Evolutionary conservation across 2,888 invertebrate genomes (phyloP).

Genomic region (Chydorus sphaericus): DNA sequence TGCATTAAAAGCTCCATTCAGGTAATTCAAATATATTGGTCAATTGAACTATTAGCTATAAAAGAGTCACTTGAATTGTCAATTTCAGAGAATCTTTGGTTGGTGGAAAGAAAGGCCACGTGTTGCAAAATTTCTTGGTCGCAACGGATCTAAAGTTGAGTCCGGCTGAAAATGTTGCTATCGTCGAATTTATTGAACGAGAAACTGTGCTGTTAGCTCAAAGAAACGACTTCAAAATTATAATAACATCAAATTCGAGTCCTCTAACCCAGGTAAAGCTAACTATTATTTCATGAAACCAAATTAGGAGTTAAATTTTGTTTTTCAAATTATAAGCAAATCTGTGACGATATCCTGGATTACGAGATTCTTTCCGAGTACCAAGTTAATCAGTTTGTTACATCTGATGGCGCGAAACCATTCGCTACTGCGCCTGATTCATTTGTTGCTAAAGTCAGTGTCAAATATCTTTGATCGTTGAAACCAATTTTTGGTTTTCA

Average conservation of each 20-base stretch:
- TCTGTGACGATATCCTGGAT: conserved; percentile 59
- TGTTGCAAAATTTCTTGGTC: conserved; percentile 80
- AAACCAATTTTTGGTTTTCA: no score
- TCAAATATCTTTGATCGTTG: no score
- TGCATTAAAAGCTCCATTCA: conserved; percentile 54
- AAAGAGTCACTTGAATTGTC: no score
- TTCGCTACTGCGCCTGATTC: conserved; percentile 60
- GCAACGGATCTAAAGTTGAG: conserved; percentile 50
- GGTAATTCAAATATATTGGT: no score
- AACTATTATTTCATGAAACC: background rate
- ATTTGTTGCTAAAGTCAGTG: conserved; percentile 31
- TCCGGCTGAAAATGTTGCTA: conserved; percentile 57
- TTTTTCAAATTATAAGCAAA: conserved; percentile 44
- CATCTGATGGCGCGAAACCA: conserved; percentile 52
- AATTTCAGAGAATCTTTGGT: no score
- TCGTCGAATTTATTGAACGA: conserved; percentile 62
- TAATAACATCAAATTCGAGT: conserved; percentile 75
- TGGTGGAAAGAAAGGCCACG: conserved; percentile 45
- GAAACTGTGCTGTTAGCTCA: conserved; percentile 52
- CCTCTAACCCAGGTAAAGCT: conserved; percentile 65
- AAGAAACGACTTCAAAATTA: conserved; percentile 48
- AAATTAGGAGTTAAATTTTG: background rate
- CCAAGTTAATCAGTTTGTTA: conserved; percentile 64
- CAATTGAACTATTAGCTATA: no score
- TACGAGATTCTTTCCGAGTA: conserved; percentile 61